Evolutionary conservation across 2,797 vertebrate species (phyloP).

Genomic region (Strix occidentalis): DNA sequence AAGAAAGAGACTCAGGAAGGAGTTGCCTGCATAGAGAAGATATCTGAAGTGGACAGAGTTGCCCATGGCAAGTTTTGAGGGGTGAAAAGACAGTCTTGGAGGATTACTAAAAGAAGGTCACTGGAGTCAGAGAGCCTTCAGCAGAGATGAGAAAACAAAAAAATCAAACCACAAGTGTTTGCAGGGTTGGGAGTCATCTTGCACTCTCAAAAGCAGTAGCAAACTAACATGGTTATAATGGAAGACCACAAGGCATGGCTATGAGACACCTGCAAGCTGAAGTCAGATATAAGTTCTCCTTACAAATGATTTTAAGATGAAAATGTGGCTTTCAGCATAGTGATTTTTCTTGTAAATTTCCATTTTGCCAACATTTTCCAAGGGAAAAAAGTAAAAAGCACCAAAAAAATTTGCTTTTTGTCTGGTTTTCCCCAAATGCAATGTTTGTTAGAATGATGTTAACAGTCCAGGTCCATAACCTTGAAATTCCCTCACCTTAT

Average conservation of each 20-base stretch:
- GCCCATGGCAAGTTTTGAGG: neutral
- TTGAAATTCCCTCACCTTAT: neutral
- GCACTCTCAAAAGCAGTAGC: neutral
- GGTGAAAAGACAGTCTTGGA: neutral
- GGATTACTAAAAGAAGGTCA: neutral
- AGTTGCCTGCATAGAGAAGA: neutral
- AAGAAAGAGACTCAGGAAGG: neutral
- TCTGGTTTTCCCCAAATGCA: neutral
- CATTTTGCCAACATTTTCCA: neutral
- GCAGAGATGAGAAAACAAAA: neutral
- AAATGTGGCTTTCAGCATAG: neutral
- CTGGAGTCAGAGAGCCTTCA: neutral
- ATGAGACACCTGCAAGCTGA: neutral
- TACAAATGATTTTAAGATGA: neutral
- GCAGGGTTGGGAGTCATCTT: neutral
- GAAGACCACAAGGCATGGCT: neutral
- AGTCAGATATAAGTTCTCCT: neutral
- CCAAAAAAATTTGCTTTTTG: neutral
- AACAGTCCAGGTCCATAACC: neutral
- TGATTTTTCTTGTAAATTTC: neutral
- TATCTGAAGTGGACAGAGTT: neutral
- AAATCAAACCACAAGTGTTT: neutral
- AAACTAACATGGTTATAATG: neutral
- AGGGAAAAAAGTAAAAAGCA: neutral
- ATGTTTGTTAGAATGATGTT: neutral